Base-by-base conservation (phyloP, 2,113 vertebrate genomes). In the Pipra filicauda region DNA sequence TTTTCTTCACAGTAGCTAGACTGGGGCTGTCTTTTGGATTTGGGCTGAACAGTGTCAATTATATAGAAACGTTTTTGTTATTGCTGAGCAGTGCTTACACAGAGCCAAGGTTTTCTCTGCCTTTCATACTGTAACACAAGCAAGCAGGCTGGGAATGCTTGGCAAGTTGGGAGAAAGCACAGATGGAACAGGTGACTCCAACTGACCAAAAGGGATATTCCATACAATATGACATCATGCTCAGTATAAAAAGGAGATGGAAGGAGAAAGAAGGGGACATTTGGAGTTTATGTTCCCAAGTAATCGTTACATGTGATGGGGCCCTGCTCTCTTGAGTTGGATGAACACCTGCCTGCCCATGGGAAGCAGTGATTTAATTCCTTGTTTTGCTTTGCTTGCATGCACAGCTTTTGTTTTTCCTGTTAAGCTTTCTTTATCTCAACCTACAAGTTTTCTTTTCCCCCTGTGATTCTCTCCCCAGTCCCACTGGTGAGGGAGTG, bases 121-220 rank as follows among this genome's bases (percentile, higher is more conserved):
- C 8, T 77, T 71, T 64, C 1, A 0, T 44, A 20, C 27, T 33
- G 31, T 7, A 11, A 28, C 1, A 3, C 9, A 20, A 49, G 9
- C 39, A 14, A 41, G 30, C n/a, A 10, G 71, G 14, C 22, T 44
- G 26, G 18, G 12, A 20, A 27, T 44, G 26, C 26, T 24, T 20
- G 72, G 41, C 12, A 64, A 19, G 31, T 0, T 57, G 57, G 21
- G 31, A 24, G 23, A 43, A 37, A 2, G 35, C 64, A 76, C 57
- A 84, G 26, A 13, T 6, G 16, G 26, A 15, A 77, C 18, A 51
- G 35, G 22, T 33, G 65, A 64, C 31, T 3, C 65, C 18, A 64
- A 1, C 18, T 49, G 57, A 33, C 26, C 57, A 33, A 64, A 64
- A 71, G 31, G 31, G 27, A 57, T 49, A 33, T 33, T 77, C 57